Base-by-base conservation (phyloP, 2,888 invertebrate species). In the Drosophila cracens region DNA sequence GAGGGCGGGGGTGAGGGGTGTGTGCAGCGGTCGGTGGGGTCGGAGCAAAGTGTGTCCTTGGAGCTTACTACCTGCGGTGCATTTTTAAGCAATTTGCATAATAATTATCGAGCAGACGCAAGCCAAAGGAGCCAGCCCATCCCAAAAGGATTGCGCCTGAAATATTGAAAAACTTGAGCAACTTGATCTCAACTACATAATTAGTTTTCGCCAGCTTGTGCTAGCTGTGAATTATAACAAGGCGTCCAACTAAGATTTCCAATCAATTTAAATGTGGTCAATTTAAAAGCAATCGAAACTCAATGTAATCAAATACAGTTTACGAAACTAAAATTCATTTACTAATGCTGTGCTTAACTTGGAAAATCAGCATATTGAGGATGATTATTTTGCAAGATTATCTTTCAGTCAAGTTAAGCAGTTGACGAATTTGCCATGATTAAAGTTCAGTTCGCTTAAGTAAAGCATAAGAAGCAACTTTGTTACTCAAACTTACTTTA, bases 1-100 rank as follows among this genome's bases (percentile, higher is more conserved):
- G 33, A 29, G 16, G 33, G 29, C 5, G n/a, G 18, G 8, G 29
- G 4, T 8, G 38, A 11, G 46, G 33, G 18, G 46, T 33, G 21
- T n/a, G 29, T 16, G 36, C 1, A 18, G 21, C 27, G 36, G 60
- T 29, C n/a, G 34, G n/a, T n/a, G 33, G 40, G 40, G 25, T 27
- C 48, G 68, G 48, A 73, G 77, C 82, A 87, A 89, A 83, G 82
- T 87, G 84, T 84, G 72, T 87, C 87, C 89, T 71, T 81, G 76
- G 83, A 84, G 89, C 68, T 86, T 89, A 85, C 76, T 89, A 89
- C 79, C 82, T 89, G 87, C 78, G 89, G 85, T 87, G 82, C 74
- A 82, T 90, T 87, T 90, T 90, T 87, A 80, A 87, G 80, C 89
- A 90, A 90, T 87, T 87, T 87, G 84, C 90, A 90, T 84, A 90